A percentile compares a stretch with the other conserved stretches of the same genome.
These are phyloP conservation scores for Diachasmimorpha longicaudata DNA, from an alignment of 1,140 invertebrate genomes.

Conservation along the genomic window DNA sequence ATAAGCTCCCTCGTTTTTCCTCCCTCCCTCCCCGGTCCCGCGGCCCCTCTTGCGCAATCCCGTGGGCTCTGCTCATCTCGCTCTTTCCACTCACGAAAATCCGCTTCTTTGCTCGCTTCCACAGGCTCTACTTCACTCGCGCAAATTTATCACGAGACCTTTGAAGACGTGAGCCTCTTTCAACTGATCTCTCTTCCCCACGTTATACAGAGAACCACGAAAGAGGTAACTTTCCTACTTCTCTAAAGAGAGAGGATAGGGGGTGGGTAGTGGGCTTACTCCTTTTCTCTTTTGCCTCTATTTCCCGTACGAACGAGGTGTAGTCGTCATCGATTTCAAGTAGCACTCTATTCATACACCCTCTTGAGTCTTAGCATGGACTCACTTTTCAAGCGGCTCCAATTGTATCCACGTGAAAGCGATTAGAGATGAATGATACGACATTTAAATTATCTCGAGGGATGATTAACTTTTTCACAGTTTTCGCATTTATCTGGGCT, in stretches of 20 bases:
- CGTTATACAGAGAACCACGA: neutral
- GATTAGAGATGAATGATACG: constrained; percentile 6
- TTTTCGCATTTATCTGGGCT: too few species aligned
- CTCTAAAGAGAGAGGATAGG: neutral
- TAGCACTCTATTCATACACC: constrained; percentile 16
- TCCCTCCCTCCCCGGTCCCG: constrained; percentile 71
- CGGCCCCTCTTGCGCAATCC: constrained; percentile 66
- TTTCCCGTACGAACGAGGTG: neutral
- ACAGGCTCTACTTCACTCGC: constrained; percentile 36
- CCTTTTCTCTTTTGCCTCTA: neutral
- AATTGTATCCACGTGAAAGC: constrained; percentile 14
- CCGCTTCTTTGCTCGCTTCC: constrained; percentile 5
- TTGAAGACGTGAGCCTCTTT: constrained; percentile 41
- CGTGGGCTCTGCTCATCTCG: constrained; percentile 43
- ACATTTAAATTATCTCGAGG: neutral
- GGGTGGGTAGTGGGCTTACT: neutral
- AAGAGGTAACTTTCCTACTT: constrained; percentile 6
- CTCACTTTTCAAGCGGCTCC: neutral
- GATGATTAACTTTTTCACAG: neutral
- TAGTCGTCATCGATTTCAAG: constrained; percentile 20
- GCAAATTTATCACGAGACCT: constrained; percentile 45
- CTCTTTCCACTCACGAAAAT: neutral
- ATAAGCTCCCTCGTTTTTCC: constrained; percentile 66
- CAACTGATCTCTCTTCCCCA: constrained; percentile 31
- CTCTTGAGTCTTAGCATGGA: neutral